Evolutionary conservation across 2,797 vertebrate species (phyloP), one percentile per base, ranked within the genome.

Genomic region (Philypnodon macrostomus): DNA sequence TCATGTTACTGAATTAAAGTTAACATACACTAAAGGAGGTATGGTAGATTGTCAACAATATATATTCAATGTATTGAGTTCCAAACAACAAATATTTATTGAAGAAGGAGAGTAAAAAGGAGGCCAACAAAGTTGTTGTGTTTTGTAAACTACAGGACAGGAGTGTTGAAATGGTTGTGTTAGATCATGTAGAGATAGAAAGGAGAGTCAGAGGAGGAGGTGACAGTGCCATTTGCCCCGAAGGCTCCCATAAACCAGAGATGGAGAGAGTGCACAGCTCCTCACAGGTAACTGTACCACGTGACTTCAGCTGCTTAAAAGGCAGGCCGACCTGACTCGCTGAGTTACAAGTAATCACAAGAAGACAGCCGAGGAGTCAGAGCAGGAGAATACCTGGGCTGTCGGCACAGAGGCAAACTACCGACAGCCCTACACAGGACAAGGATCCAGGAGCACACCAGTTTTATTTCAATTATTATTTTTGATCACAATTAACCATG

Each of bases 241-340:
- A 84, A 85, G 90, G 81, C 31, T 4, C 79, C 73, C 84, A 83
- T 89, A 91, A 91, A 90, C 73, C 53, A 58, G 53, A 70, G 74
- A 70, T 69, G 59, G 55, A 71, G 75, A 77, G 82, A 74, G 79
- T 65, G 79, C 76, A 76, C 67, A 83, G 83, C 85, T 89, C 81
- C 80, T 87, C 75, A 86, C 77, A 81, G 85, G 85, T 87, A 84
- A 85, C 77, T 84, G 80, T 72, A 85, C 81, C 92, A 93, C 89
- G 90, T 93, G 93, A 92, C 73, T 84, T 54, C 58, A 73, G 69
- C 78, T 81, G 73, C 67, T 86, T 76, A 86, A 89, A 87, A 88
- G 87, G 87, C 77, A 77, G 75, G 61, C 75, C 60, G 62, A 84
- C 84, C 75, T 89, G 86, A 73, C 86, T 70, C 73, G 70, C 60